phyloP scores from a whole-genome alignment of 2,888 invertebrate species.

The Apantesis nais region DNA sequence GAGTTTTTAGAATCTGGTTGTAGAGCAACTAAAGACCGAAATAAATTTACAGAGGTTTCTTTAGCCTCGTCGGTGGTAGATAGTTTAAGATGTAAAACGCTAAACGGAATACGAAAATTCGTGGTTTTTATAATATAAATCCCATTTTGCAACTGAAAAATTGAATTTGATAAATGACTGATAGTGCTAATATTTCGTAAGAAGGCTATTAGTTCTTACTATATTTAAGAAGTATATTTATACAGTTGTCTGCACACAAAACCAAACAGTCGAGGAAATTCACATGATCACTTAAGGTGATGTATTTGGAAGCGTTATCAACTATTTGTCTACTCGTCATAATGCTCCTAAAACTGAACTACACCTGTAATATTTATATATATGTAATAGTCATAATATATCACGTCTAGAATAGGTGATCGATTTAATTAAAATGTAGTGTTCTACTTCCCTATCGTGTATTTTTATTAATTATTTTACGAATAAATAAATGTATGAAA shows the following conservation, averaged over 20 bases:
- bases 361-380: background rate
- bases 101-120: background rate
- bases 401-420: background rate
- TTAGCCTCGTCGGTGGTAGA: background rate
- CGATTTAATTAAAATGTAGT: background rate
- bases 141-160: background rate
- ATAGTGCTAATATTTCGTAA: background rate
- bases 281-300: no score
- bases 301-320: background rate
- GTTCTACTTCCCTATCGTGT: background rate
- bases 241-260: background rate
- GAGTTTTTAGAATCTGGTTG: background rate
- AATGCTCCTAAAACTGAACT: background rate
- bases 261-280: background rate
- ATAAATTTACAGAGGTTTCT: background rate
- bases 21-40: background rate
- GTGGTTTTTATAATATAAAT: background rate
- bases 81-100: background rate
- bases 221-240: background rate
- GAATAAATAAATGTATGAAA: background rate
- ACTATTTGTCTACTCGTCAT: background rate
- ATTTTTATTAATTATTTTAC: background rate
- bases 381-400: background rate
- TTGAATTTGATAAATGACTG: background rate
- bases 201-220: background rate